Conservation (phyloP, 1,140 invertebrate species). For the Lamellibrachia luymesi region DNA sequence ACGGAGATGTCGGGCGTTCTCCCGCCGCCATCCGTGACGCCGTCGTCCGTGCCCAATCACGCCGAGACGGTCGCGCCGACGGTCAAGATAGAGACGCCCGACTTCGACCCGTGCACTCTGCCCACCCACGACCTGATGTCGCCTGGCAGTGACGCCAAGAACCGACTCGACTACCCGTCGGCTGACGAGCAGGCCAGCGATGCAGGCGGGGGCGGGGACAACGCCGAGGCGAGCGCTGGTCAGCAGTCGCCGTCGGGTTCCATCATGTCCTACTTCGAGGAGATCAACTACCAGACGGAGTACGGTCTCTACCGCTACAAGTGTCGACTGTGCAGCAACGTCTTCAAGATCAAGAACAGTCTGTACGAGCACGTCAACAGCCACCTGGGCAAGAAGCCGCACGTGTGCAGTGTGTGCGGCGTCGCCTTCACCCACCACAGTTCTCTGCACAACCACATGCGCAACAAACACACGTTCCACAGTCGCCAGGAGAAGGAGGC, state of each 20-base stretch:
- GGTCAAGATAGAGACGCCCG: background rate
- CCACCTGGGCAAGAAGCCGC: constrained; percentile 24
- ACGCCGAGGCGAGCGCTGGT: background rate
- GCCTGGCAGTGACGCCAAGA: background rate
- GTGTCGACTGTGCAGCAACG: constrained; percentile 24
- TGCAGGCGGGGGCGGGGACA: background rate
- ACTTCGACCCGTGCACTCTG: background rate
- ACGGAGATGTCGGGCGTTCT: background rate
- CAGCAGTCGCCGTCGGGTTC: background rate
- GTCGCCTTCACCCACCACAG: constrained; percentile 25
- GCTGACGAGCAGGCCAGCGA: background rate
- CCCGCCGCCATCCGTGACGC: background rate
- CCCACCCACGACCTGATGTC: background rate
- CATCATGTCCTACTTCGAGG: constrained; percentile 23
- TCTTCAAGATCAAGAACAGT: constrained; percentile 25
- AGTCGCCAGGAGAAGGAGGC: constrained; percentile 25
- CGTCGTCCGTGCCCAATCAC: constrained; percentile 11
- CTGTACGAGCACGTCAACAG: constrained; percentile 28
- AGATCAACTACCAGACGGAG: constrained; percentile 21
- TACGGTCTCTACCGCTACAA: constrained; percentile 24
- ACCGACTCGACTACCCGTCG: background rate
- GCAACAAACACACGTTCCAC: constrained; percentile 27
- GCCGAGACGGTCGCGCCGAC: background rate
- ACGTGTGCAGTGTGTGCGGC: constrained; percentile 19
- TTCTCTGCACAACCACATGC: constrained; percentile 27